A percentile compares a stretch with the other conserved stretches of the same genome.
Conservation (phyloP, 1,140 invertebrate genomes). For the Ceratina calcarata region DNA sequence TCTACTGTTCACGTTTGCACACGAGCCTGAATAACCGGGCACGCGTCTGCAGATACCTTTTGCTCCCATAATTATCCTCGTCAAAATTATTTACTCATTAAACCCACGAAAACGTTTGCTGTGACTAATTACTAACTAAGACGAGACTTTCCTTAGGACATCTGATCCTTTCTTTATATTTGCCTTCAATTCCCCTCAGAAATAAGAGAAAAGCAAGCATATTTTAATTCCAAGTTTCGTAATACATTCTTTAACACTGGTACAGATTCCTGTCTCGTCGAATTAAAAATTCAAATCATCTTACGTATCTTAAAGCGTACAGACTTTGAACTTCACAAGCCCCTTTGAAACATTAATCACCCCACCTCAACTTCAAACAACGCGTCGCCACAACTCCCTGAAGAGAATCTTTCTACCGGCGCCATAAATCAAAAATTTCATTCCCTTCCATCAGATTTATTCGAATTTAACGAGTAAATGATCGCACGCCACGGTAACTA, state of each 20-base stretch:
- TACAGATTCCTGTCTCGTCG: no score
- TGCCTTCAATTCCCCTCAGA: no score
- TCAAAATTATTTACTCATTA: constrained; percentile 36
- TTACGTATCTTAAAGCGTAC: no score
- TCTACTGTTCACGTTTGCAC: neutral
- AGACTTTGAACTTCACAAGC: no score
- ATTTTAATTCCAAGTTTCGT: no score
- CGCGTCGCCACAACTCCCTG: neutral
- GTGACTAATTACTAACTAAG: neutral
- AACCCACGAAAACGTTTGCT: neutral
- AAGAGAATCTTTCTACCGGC: neutral
- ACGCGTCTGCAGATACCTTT: neutral
- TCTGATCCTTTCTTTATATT: no score
- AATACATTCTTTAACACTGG: no score
- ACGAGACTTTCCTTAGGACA: no score
- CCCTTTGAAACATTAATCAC: no score
- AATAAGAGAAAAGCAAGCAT: no score
- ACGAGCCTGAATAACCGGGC: neutral
- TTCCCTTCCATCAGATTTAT: neutral
- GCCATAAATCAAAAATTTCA: neutral
- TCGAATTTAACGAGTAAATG: neutral
- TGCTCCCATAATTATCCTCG: constrained; percentile 9
- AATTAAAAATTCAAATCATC: no score
- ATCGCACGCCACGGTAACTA: neutral
- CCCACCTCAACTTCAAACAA: no score